These are phyloP conservation scores for Styela plicata DNA, from an alignment of 23 tunicate genomes.

Conservation along the genomic window DNA sequence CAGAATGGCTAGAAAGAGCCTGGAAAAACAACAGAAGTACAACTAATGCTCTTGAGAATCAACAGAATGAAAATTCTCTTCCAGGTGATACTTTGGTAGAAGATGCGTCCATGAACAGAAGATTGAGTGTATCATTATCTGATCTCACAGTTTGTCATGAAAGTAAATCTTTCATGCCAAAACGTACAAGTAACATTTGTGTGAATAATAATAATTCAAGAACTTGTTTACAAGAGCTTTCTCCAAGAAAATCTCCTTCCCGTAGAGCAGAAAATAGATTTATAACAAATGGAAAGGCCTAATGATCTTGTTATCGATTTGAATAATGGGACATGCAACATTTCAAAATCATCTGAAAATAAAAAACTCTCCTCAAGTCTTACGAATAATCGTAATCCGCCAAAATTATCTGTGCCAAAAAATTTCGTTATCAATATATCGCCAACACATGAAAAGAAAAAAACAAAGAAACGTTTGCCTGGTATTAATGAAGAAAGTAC, in stretches of 20 bases:
- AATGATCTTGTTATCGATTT: not conserved
- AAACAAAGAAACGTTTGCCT: not conserved
- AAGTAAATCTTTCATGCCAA: not conserved
- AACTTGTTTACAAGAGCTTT: not conserved
- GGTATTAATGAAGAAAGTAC: not conserved
- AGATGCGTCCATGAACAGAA: not conserved
- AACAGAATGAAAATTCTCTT: not conserved
- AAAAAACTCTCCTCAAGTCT: not conserved
- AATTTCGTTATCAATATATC: not conserved
- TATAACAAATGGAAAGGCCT: not conserved
- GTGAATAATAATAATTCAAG: slow-evolving; percentile 18
- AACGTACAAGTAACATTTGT: not conserved
- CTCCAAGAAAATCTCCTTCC: not conserved
- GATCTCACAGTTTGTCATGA: slow-evolving; percentile 1
- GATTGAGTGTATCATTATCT: slow-evolving; percentile 9
- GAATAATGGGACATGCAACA: slow-evolving; percentile 16
- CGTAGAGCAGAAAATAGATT: not conserved
- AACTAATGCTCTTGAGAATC: not conserved
- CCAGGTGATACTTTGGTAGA: not conserved
- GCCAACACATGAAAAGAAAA: not conserved
- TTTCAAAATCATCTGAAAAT: not conserved
- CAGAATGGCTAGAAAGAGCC: not conserved
- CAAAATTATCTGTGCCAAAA: not conserved
- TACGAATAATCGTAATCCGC: not conserved
- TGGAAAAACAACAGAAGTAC: not conserved